Evolutionary conservation across 92 coral and sea anemone species (phyloP).

Genomic region (Heliopora coerulea): DNA sequence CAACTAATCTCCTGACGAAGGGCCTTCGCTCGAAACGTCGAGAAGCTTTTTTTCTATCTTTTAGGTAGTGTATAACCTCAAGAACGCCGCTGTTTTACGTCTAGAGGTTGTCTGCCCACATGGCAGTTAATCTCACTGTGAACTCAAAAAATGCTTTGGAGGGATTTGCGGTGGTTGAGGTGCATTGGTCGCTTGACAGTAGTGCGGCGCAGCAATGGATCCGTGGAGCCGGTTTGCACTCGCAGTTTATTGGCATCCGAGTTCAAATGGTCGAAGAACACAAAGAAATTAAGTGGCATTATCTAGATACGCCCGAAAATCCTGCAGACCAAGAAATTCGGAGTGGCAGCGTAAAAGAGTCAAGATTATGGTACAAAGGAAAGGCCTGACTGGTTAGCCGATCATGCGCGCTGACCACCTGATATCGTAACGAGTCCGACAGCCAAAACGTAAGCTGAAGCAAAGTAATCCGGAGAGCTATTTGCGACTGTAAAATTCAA

Average conservation of each 20-base stretch:
- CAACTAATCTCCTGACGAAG: too few relatives aligned
- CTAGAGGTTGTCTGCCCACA: too few relatives aligned
- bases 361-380: constrained; percentile 43
- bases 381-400: neutral
- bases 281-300: constrained; percentile 29
- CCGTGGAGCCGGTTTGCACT: constrained; percentile 32
- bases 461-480: neutral
- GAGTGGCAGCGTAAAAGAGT: constrained; percentile 32
- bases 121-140: too few relatives aligned
- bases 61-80: too few relatives aligned
- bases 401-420: neutral
- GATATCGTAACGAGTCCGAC: neutral
- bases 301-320: constrained; percentile 36
- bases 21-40: too few relatives aligned
- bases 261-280: constrained; percentile 45
- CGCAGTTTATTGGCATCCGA: constrained; percentile 45
- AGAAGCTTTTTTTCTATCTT: too few relatives aligned
- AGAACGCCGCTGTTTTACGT: too few relatives aligned
- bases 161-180: too few relatives aligned
- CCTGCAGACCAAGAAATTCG: constrained; percentile 49
- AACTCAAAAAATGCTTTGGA: too few relatives aligned
- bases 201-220: constrained; percentile 52
- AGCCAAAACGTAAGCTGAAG: neutral
- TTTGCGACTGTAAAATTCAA: neutral
- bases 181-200: neutral